phyloP scores from a whole-genome alignment of 2,797 vertebrate genomes.

The Diglossa cyanea region DNA sequence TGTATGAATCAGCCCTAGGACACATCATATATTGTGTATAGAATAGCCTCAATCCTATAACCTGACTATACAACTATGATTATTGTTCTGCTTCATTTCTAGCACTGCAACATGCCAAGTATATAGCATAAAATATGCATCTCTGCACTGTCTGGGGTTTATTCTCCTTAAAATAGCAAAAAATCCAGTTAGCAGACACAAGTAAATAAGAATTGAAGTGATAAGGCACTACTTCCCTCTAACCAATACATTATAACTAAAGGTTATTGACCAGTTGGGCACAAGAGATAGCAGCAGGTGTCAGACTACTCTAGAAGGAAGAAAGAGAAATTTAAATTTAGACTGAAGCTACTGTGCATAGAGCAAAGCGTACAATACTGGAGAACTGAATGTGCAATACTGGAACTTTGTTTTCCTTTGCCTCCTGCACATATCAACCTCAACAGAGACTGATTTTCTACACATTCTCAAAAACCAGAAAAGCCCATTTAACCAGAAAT shows the following conservation, averaged over 20 bases:
- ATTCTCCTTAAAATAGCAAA: not conserved
- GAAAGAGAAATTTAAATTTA: not conserved
- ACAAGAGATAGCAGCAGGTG: not conserved
- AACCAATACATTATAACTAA: not conserved
- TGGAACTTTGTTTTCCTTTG: not conserved
- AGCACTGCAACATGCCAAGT: not conserved
- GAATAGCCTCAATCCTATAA: not conserved
- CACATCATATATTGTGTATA: not conserved
- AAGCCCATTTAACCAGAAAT: not conserved
- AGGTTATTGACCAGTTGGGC: not conserved
- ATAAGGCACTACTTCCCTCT: not conserved
- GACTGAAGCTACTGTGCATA: not conserved
- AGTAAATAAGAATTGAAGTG: not conserved
- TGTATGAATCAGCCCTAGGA: slow-evolving; percentile 1
- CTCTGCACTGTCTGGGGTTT: not conserved
- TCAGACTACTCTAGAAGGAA: not conserved
- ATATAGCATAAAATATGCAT: not conserved
- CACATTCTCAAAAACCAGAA: not conserved
- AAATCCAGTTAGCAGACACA: not conserved
- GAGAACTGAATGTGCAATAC: not conserved
- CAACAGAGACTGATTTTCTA: not conserved
- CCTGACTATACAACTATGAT: not conserved
- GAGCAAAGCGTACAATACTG: not conserved
- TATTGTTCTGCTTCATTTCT: not conserved
- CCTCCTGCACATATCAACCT: not conserved